Percentiles rank a stretch among this genome's conserved stretches.
Conservation (phyloP, 2,113 vertebrate species). For the Isurus oxyrinchus region DNA sequence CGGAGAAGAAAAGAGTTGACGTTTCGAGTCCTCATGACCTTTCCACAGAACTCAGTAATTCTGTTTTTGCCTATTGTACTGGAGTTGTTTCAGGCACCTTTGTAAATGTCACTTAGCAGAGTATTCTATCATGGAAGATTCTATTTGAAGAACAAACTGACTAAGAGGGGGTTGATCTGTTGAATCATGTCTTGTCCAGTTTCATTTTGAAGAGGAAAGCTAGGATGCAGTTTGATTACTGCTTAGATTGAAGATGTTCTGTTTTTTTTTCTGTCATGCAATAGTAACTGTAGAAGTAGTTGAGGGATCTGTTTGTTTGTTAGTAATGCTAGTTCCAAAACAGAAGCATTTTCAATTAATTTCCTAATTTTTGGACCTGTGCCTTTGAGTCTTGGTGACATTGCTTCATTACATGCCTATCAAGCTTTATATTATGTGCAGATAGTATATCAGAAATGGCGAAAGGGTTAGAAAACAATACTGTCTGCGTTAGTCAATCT, state of each 20-base stretch:
- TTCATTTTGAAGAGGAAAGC: not conserved
- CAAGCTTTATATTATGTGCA: slow-evolving; percentile 26
- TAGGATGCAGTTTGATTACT: not conserved
- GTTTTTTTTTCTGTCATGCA: not conserved
- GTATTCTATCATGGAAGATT: not conserved
- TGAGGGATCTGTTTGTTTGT: not conserved
- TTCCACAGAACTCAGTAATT: too few relatives aligned
- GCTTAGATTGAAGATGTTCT: not conserved
- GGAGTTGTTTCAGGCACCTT: not conserved
- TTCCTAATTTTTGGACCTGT: not conserved
- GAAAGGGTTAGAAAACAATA: slow-evolving; percentile 36
- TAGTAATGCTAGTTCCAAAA: not conserved
- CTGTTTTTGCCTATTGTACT: not conserved
- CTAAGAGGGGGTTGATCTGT: not conserved
- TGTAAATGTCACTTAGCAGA: not conserved
- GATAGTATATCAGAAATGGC: slow-evolving; percentile 33
- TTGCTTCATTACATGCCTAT: slow-evolving; percentile 26
- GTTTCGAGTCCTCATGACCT: too few relatives aligned
- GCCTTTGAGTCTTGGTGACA: slow-evolving; percentile 28
- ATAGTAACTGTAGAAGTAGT: not conserved
- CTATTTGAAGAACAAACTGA: not conserved
- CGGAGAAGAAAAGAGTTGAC: too few relatives aligned
- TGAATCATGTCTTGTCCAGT: not conserved
- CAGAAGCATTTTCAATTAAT: not conserved
- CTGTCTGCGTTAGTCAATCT: slow-evolving; percentile 33